Conservation (phyloP, 2,888 invertebrate genomes). For the Pollenia labialis region DNA sequence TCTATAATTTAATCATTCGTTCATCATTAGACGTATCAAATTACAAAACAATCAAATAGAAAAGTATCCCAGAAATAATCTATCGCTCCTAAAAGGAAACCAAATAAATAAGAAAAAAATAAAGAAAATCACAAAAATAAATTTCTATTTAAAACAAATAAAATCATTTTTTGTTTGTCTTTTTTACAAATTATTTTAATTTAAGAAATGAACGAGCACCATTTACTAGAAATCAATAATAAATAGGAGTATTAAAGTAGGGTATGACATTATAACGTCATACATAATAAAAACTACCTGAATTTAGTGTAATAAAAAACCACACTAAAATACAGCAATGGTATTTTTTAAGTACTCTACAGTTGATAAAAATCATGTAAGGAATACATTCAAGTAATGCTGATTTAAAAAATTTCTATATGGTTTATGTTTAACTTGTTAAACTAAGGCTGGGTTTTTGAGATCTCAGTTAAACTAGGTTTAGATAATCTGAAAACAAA, state of each 20-base stretch:
- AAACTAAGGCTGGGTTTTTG: too few species aligned
- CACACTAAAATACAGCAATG: background rate
- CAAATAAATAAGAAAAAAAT: background rate
- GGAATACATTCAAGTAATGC: too few species aligned
- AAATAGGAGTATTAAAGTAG: constrained; percentile 29
- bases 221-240: constrained; percentile 40
- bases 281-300: constrained; percentile 17
- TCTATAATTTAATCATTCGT: too few species aligned
- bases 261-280: constrained; percentile 22
- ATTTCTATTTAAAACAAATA: constrained; percentile 30
- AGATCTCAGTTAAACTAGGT: too few species aligned
- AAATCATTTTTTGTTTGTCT: constrained; percentile 39
- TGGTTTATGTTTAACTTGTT: too few species aligned
- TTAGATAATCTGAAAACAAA: too few species aligned
- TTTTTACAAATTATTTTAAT: background rate
- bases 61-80: constrained; percentile 4
- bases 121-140: background rate
- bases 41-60: constrained; percentile 5
- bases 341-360: constrained; percentile 10
- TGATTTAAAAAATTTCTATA: too few species aligned
- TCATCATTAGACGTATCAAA: constrained; percentile 2
- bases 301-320: constrained; percentile 3
- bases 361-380: too few species aligned
- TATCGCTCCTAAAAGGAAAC: background rate
- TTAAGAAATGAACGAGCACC: background rate